phyloP scores from a whole-genome alignment of 2,113 vertebrate genomes.

The Antechinus flavipes region DNA sequence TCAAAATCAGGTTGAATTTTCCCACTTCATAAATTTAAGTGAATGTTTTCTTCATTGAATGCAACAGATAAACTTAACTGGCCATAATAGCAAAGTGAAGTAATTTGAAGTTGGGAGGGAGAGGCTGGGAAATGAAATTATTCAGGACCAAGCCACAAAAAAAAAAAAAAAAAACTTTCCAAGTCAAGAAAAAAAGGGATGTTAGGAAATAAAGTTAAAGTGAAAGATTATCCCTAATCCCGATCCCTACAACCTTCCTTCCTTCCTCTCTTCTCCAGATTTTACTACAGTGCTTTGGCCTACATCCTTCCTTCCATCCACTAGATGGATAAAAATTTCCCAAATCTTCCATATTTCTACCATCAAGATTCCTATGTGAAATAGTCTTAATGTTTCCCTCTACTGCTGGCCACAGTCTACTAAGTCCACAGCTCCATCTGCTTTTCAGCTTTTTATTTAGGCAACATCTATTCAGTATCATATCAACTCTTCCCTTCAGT shows the following conservation, averaged over 20 bases:
- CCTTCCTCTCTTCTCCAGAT: neutral
- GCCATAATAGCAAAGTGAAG: neutral
- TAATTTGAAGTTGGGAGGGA: neutral
- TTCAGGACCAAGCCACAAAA: neutral
- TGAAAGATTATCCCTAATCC: neutral
- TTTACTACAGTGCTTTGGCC: neutral
- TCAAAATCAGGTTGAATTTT: neutral
- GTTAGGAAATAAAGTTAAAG: slow-evolving; percentile 3
- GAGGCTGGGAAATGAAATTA: neutral
- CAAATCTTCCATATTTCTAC: neutral
- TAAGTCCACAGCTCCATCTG: neutral
- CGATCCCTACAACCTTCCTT: neutral
- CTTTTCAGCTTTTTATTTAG: neutral
- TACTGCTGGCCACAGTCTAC: neutral
- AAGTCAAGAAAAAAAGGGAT: neutral
- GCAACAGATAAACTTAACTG: neutral
- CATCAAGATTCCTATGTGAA: slow-evolving; percentile 10
- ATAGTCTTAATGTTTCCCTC: neutral
- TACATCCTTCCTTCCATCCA: neutral
- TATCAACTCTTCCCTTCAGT: neutral
- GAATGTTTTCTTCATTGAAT: neutral
- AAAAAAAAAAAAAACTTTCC: neutral
- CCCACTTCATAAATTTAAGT: neutral
- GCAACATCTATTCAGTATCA: neutral
- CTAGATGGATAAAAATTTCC: neutral